Evolutionary conservation across 1,140 invertebrate genomes (phyloP), one percentile per base, ranked within the genome.

Genomic region (Diorhabda sublineata): DNA sequence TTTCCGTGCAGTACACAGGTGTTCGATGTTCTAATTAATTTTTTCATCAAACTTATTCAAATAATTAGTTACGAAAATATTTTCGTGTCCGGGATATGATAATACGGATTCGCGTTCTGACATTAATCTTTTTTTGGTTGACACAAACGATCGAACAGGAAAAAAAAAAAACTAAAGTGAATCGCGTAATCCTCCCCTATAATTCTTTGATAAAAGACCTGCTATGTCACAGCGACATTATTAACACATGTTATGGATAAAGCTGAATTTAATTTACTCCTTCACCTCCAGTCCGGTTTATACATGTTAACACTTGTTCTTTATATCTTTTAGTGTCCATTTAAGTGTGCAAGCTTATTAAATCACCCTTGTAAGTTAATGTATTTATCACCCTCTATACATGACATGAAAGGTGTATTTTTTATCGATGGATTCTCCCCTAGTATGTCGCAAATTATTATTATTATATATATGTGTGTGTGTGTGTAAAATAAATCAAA

Each of bases 231-330:
- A 71, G 73, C 76, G 43, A 52, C 47, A 52, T 74, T 26, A 59
- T 69, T 68, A 74, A 77, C 74, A 77, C 75, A 74, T 75, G 75
- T 75, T 74, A 58, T 57, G 59, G 70, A 75, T 75, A 73, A 75
- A 69, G n/a, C 68, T 68, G 61, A 47, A 61, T 61, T 73, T 73
- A 71, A 73, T 73, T 71, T 66, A 73, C 64, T 73, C 6, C 52
- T 64, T n/a, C 6, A 52, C n/a, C 47, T 52, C 47, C 4, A 45
- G 43, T 43, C 11, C 26, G 63, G 63, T 52, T 57, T 52, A 64
- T 52, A 52, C 47, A 52, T 64, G 63, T 64, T 64, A 64, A 64
- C 63, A 64, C 63, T 64, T 64, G 63, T 64, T 64, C 63, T 64
- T 64, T 64, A 47, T 64, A 57, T 64, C 63, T 64, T 64, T 64